Evolutionary conservation across 2,113 vertebrate species (phyloP), one percentile per base, ranked within the genome.

Genomic region (Myocastor coypus): DNA sequence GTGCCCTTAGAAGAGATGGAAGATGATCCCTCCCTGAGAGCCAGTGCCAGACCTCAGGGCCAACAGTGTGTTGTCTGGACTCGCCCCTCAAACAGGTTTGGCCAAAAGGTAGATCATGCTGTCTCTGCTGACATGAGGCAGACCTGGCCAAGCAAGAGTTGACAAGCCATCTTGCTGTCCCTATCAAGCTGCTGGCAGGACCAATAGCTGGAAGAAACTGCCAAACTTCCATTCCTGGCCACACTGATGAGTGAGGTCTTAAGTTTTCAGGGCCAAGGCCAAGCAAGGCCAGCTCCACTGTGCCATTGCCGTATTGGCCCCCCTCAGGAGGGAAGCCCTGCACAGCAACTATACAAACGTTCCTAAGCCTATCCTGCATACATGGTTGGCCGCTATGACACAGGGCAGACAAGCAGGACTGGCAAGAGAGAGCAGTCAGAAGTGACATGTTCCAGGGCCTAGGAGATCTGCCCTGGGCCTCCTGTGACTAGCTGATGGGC

Each of bases 41-140:
- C 32, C 8, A 3, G 12, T 12, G 83, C 83, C 50, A 64, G 86
- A 55, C 91, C 86, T 81, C 50, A 52, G 73, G 89, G 93, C 81
- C 80, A 40, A 30, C 32, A 84, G 52, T 11, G 20, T 20, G 12
- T 50, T 94, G 96, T 89, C 96, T 93, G 81, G 93, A 46, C 96
- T 96, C 1, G 50, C 81, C 88, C 69, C 81, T 91, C 52, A 89
- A 34, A 20, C 82, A 71, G 57, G 28, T 81, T 96, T 97, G 92
- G 95, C 69, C 83, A 59, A 81, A 87, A 86, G 95, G 17, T 75
- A 78, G 95, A 57, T 94, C 95, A 94, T 2, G 0, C 83, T 73
- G 63, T 81, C 91, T 92, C 91, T 93, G 87, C 46, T 85, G 81
- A 96, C 95, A 90, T 34, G 66, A 28, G 32, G 32, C 77, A 87